Base-by-base conservation (phyloP, 1,140 invertebrate species). In the Globodera ellingtonae region DNA sequence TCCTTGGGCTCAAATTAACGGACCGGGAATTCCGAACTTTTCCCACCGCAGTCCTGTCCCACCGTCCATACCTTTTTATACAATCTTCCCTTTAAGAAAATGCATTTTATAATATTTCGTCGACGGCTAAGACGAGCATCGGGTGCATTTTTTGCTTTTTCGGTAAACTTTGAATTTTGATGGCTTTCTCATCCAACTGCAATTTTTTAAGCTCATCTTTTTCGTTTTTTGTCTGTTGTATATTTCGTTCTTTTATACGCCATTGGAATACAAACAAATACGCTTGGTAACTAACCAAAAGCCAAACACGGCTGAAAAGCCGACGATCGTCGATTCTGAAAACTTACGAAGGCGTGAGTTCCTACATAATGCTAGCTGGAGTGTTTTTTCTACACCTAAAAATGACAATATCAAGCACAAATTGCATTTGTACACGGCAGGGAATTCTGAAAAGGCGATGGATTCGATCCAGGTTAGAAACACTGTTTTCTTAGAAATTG, bases 191-290 rank as follows among this genome's bases (percentile, higher is more conserved):
- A 67, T 65, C 8, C 21, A 44, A 35, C n/a, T 15, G 2, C 5
- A 35, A 35, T 35, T 76, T 76, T 69, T 77, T 67, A n/a, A 77
- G 75, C 65, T 77, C 46, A 65, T 77, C n/a, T 77, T 77, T 24
- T 77, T 77, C 48, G 75, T 77, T 62, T 69, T 77, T 67, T 77
- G 62, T 3, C 75, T 77, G 10, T 44, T 77, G 13, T 77, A 77
- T 13, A 67, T 77, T 69, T 77, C 75, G 3, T 24, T 80, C 9
- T 67, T 44, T 10, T 72, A 62, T 48, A 48, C 52, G 9, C 48
- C 72, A 78, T 18, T 50, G 21, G n/a, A 44, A 35, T 65, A 80
- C 74, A 21, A 77, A 66, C 35, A 69, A 47, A 24, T 65, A 9
- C 62, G 67, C 70, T 24, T 44, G 21, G 18, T 15, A 70, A 46